Evolutionary conservation across 2,113 vertebrate species (phyloP), one percentile per base, ranked within the genome.

Genomic region (Sakesphorus luctuosus): DNA sequence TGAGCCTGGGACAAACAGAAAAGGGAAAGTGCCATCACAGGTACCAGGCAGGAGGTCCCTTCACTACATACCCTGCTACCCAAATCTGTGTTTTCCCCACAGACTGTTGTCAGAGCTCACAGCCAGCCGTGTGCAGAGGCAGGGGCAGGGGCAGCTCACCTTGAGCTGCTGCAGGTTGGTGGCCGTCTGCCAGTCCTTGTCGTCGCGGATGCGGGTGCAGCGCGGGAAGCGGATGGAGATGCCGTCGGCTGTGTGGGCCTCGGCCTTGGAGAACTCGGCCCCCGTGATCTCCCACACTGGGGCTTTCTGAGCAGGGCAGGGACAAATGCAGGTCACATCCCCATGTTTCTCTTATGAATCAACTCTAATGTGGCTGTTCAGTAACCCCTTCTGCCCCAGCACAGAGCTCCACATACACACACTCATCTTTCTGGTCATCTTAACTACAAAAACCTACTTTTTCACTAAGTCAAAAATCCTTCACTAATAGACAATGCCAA

Each of bases 201-300:
- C 99, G 4, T 99, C 98, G 1, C 99, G 98, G 95, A 99, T 98
- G 29, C 99, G 98, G 4, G 99, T 99, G 97, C 99, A 99, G 79
- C 99, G 99, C 25, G 99, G 99, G 85, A 99, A 99, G 88, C 99
- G 99, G 96, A 99, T 99, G 81, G 99, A 99, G 97, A 99, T 99
- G 25, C 99, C 99, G 6, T 99, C 99, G 0, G 99, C 99, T 0
- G 99, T 99, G 97, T 99, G 99, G 67, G 99, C 99, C 94, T 99
- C 99, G 0, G 99, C 99, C 91, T 98, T 98, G 21, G 99, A 99
- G 94, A 99, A 99, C 94, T 99, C 99, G 0, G 99, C 99, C 4
- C 99, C 99, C 1, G 99, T 99, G 92, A 99, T 99, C 97, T 99
- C 99, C 99, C 99, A 99, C 55, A 99, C 99, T 0, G 99, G 99